phyloP scores from a whole-genome alignment of 2,797 vertebrate genomes.

The Cirrhinus mrigala region DNA sequence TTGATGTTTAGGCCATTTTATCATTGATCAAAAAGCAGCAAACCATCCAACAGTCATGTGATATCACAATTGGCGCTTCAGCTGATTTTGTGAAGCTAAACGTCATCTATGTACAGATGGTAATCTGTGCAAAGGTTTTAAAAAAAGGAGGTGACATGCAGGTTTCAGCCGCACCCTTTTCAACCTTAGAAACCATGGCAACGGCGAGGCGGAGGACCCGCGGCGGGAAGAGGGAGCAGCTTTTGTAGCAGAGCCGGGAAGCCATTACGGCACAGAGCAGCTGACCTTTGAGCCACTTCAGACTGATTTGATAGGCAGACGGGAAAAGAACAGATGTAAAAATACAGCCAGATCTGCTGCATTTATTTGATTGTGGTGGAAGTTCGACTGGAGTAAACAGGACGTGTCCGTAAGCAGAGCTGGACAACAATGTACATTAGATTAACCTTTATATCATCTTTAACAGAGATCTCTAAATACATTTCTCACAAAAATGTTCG shows the following conservation, averaged over 20 bases:
- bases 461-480: not conserved
- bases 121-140: constrained; percentile 63
- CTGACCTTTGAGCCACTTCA: constrained; percentile 30
- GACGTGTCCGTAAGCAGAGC: not conserved
- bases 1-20: not conserved
- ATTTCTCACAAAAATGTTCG: not conserved
- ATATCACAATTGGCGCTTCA: not conserved
- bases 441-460: not conserved
- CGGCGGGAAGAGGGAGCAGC: constrained; percentile 43
- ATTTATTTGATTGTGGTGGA: constrained; percentile 31
- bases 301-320: constrained; percentile 32
- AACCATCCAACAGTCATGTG: not conserved
- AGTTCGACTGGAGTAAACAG: constrained; percentile 16
- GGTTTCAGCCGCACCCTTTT: constrained; percentile 72
- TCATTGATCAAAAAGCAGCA: not conserved
- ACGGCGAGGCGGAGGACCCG: constrained; percentile 75
- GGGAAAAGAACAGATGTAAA: constrained; percentile 15
- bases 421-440: constrained; percentile 1
- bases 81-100: constrained; percentile 44
- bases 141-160: not conserved
- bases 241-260: constrained; percentile 39
- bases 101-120: constrained; percentile 76
- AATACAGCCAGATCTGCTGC: constrained; percentile 19
- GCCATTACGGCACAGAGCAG: constrained; percentile 40
- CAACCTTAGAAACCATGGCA: constrained; percentile 85